Percentiles rank a stretch among this genome's conserved stretches.
phyloP scores from a whole-genome alignment of 2,888 invertebrate species.

The Coenonympha arcania region DNA sequence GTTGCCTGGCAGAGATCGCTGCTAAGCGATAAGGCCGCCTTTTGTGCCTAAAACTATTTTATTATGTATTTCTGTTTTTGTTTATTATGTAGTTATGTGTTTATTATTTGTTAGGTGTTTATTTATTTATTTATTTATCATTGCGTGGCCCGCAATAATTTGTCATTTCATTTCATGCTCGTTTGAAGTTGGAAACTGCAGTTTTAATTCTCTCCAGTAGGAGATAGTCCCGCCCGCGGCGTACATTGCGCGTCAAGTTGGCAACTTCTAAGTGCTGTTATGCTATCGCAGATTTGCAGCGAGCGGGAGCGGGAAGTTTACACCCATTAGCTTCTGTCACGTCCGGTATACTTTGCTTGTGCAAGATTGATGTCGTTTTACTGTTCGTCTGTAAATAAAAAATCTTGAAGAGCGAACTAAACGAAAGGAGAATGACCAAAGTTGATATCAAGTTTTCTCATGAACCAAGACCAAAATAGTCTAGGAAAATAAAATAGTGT shows the following conservation, averaged over 20 bases:
- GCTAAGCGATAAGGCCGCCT: too few species aligned
- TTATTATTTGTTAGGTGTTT: too few species aligned
- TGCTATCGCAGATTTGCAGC: constrained; percentile 9
- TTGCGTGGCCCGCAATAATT: constrained; percentile 3
- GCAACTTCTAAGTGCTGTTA: constrained; percentile 6
- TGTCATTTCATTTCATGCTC: constrained; percentile 2
- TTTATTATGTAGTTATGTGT: too few species aligned
- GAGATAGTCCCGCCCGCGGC: constrained; percentile 9
- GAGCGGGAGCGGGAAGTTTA: constrained; percentile 2
- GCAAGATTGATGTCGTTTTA: not conserved
- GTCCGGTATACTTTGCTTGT: not conserved
- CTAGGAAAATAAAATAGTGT: too few species aligned
- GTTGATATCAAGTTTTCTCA: too few species aligned
- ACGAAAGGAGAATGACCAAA: too few species aligned
- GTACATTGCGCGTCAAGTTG: constrained; percentile 1
- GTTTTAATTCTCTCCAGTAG: constrained; percentile 2
- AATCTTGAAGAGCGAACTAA: too few species aligned
- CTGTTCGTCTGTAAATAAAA: not conserved
- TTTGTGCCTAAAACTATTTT: too few species aligned
- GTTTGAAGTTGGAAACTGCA: constrained; percentile 9
- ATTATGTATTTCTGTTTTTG: too few species aligned
- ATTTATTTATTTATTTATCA: too few species aligned
- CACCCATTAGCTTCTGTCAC: constrained; percentile 8
- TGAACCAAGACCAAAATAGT: too few species aligned
- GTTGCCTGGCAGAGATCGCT: too few species aligned